Conservation (phyloP, 2,888 invertebrate genomes). For the Drosophila fulvimacula region DNA sequence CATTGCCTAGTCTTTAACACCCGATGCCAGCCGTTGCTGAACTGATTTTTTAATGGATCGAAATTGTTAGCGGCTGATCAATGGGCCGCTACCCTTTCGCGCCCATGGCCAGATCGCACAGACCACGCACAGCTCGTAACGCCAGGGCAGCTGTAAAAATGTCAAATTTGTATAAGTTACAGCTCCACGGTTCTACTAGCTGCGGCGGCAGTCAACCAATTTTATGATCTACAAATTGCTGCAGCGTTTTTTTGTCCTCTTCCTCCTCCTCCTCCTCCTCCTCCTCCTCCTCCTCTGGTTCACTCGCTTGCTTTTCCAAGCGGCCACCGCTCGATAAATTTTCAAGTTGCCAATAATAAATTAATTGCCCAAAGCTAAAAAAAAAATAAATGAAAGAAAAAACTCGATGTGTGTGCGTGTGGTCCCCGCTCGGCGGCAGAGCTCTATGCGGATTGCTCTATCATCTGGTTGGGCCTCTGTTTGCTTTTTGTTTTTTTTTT, state of each 20-base stretch:
- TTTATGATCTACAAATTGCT: conserved; percentile 80
- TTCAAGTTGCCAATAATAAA: conserved; percentile 74
- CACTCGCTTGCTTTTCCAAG: conserved; percentile 26
- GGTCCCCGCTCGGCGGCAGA: conserved; percentile 39
- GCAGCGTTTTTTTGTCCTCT: conserved; percentile 54
- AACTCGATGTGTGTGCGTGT: conserved; percentile 51
- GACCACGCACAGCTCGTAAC: conserved; percentile 10
- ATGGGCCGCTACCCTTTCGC: conserved; percentile 25
- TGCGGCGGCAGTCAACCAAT: conserved; percentile 34
- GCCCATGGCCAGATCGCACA: neutral
- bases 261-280: conserved; percentile 8
- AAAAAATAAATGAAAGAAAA: conserved; percentile 36
- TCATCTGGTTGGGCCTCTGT: conserved; percentile 57
- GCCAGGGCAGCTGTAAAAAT: conserved; percentile 65
- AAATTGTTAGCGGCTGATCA: conserved; percentile 56
- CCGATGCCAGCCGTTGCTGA: neutral
- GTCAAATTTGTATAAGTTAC: conserved; percentile 80
- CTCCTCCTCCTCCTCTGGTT: neutral
- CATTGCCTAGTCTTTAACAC: neutral
- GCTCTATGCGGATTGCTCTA: conserved; percentile 13
- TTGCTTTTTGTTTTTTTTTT: conserved; percentile 43
- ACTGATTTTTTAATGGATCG: conserved; percentile 41
- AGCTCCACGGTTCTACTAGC: conserved; percentile 21
- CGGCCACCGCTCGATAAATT: conserved; percentile 66
- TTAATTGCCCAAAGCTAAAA: conserved; percentile 67